Conservation (phyloP, 2,888 invertebrate species). For the Isoperla grammatica region DNA sequence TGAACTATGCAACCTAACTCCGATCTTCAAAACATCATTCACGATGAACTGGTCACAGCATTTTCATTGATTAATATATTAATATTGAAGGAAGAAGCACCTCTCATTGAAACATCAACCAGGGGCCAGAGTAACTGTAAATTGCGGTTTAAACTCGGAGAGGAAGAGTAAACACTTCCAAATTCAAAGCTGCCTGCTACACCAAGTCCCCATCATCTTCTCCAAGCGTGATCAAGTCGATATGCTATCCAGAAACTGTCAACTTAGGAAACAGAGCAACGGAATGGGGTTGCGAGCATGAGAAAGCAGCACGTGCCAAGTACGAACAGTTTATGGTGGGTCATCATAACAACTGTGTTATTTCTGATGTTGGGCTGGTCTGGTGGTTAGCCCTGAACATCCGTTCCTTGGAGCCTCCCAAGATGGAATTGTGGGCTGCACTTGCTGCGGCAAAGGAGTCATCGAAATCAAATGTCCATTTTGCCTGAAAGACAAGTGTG, state of each 20-base stretch:
- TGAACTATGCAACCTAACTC: background rate
- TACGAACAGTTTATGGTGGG: no score
- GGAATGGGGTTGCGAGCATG: background rate
- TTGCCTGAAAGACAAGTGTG: background rate
- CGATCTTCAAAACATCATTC: background rate
- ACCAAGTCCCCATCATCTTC: background rate
- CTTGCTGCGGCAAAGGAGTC: background rate
- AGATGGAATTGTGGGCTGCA: background rate
- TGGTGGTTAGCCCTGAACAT: background rate
- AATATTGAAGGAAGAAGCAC: background rate
- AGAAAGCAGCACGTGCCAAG: background rate
- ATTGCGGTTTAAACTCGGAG: background rate
- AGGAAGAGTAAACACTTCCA: background rate
- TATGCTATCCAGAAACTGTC: background rate
- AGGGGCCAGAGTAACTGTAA: background rate
- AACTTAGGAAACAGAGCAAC: background rate
- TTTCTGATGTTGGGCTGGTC: background rate
- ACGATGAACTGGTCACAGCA: background rate
- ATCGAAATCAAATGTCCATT: background rate
- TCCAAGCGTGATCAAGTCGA: background rate
- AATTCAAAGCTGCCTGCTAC: background rate
- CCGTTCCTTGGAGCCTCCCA: background rate
- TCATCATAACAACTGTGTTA: no score
- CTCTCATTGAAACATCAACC: background rate
- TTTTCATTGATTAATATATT: background rate